Evolutionary conservation across 2,888 invertebrate species (phyloP).

Genomic region (Furcula furcula): DNA sequence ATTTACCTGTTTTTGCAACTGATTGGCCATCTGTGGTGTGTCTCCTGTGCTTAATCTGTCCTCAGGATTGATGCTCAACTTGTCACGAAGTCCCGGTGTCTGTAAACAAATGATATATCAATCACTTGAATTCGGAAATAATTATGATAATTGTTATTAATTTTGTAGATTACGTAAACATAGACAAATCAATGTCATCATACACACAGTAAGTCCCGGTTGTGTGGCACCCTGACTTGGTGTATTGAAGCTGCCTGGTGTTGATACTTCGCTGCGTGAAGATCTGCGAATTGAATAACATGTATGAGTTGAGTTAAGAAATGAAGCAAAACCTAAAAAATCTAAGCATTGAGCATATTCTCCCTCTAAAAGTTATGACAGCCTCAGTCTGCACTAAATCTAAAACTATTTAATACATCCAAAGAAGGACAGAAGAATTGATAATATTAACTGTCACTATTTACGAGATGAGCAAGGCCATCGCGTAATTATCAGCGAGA

Average conservation of each 20-base stretch:
- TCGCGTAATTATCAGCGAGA: no score
- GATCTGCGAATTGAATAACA: conserved; percentile 63
- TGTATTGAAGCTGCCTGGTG: conserved; percentile 82
- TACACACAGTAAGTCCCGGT: conserved; percentile 48
- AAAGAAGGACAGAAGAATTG: no score
- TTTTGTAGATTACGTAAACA: no score
- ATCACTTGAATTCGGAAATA: background rate
- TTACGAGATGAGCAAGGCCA: no score
- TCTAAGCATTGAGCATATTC: no score
- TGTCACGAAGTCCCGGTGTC: conserved; percentile 93
- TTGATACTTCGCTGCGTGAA: conserved; percentile 84
- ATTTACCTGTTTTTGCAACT: conserved; percentile 85
- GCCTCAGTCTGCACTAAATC: no score
- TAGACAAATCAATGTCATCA: background rate
- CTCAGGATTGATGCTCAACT: conserved; percentile 96
- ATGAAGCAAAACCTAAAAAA: background rate
- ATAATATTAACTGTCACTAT: no score
- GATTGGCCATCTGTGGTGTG: conserved; percentile 85
- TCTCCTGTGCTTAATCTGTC: conserved; percentile 87
- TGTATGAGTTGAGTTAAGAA: background rate
- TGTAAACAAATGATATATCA: conserved; percentile 28
- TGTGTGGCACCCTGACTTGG: conserved; percentile 68
- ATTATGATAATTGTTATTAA: no score
- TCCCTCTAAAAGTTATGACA: no score
- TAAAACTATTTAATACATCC: no score